Evolutionary conservation across 2,888 invertebrate species (phyloP).

Genomic region (Cyclophora punctaria): DNA sequence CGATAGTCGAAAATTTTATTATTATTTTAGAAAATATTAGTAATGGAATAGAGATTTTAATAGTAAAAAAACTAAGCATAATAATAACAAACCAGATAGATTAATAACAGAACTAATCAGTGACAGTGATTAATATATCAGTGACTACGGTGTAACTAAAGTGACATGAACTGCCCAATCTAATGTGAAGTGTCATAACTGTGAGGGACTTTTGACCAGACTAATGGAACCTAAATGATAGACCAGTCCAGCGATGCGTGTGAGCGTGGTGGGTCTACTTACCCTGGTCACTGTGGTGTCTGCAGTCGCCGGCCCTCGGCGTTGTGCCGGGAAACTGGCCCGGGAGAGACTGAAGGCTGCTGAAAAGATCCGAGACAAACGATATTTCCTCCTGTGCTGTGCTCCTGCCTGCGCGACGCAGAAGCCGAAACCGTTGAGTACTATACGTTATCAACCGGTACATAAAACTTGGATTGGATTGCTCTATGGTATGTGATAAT

Average conservation of each 20-base stretch:
- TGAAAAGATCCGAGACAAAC: slow-evolving; percentile 62
- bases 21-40: too few relatives aligned
- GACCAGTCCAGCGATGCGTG: slow-evolving; percentile 36
- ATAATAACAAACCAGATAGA: too few relatives aligned
- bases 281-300: slow-evolving; percentile 24
- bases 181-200: background rate
- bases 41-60: too few relatives aligned
- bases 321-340: slow-evolving; percentile 60
- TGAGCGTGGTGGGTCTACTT: slow-evolving; percentile 33
- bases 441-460: slow-evolving; percentile 56
- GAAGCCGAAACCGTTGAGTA: slow-evolving; percentile 35
- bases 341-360: slow-evolving; percentile 61
- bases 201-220: background rate
- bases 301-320: slow-evolving; percentile 33
- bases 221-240: slow-evolving; percentile 24
- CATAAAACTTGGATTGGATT: slow-evolving; percentile 64
- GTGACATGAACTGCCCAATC: background rate
- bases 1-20: too few relatives aligned
- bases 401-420: slow-evolving; percentile 41
- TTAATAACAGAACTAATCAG: too few relatives aligned
- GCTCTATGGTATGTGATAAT: slow-evolving; percentile 49
- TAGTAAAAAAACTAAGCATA: too few relatives aligned
- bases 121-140: background rate
- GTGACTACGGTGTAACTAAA: background rate
- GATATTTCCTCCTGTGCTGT: slow-evolving; percentile 59